phyloP scores from a whole-genome alignment of 2,888 invertebrate genomes.

The Stramonita haemastoma region DNA sequence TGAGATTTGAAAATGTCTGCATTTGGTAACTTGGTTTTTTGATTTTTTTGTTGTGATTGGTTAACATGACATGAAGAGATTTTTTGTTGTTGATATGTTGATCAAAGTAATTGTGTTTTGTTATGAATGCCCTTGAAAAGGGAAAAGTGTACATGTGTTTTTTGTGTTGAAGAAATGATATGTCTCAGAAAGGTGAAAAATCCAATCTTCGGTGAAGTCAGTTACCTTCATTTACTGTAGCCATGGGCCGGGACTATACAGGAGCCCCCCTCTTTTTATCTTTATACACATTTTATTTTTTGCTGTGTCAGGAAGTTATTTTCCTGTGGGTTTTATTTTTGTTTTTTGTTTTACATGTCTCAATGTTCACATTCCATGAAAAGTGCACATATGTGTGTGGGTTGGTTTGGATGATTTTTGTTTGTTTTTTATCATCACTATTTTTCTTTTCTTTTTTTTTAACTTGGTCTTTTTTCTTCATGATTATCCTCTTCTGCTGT shows the following conservation, averaged over 20 bases:
- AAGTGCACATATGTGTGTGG: not conserved
- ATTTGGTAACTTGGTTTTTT: too few relatives aligned
- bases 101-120: too few relatives aligned
- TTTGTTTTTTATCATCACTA: not conserved
- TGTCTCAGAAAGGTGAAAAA: not conserved
- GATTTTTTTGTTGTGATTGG: too few relatives aligned
- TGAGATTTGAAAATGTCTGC: too few relatives aligned
- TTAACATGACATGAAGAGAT: too few relatives aligned
- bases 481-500: not conserved
- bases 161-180: too few relatives aligned
- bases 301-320: not conserved
- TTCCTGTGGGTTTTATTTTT: too few relatives aligned
- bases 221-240: not conserved
- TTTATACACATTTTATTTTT: not conserved
- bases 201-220: not conserved
- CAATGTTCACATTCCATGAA: not conserved
- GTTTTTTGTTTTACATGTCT: not conserved
- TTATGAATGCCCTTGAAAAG: too few relatives aligned
- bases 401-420: too few relatives aligned
- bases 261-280: not conserved
- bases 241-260: not conserved
- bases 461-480: not conserved
- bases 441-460: not conserved
- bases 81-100: too few relatives aligned
- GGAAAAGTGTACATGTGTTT: too few relatives aligned